A percentile compares a stretch with the other conserved stretches of the same genome.
Conservation (phyloP, 2,888 invertebrate genomes). For the Malachius bipustulatus region DNA sequence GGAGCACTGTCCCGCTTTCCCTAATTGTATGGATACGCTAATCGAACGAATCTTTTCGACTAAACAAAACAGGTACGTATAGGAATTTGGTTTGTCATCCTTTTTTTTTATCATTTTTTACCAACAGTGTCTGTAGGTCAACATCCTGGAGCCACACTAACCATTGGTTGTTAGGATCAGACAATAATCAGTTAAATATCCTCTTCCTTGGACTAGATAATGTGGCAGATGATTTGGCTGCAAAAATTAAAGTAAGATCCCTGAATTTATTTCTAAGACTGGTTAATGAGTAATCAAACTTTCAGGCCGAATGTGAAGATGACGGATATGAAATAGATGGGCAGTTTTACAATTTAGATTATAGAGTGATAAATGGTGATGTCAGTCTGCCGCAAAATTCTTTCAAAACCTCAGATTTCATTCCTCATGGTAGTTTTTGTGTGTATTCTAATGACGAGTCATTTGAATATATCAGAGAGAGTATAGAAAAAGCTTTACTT, state of each 20-base stretch:
- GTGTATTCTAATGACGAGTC: slow-evolving; percentile 85
- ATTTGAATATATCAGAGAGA: slow-evolving; percentile 82
- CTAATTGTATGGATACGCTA: slow-evolving; percentile 68
- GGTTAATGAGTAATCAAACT: too few relatives aligned
- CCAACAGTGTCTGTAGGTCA: slow-evolving; percentile 36
- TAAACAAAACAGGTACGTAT: slow-evolving; percentile 47
- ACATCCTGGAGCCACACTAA: slow-evolving; percentile 52
- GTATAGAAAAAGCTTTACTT: slow-evolving; percentile 80
- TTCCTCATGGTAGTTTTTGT: slow-evolving; percentile 83
- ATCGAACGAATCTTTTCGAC: slow-evolving; percentile 59
- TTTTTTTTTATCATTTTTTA: too few relatives aligned
- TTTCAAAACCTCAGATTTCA: slow-evolving; percentile 73
- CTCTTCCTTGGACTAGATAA: slow-evolving; percentile 80
- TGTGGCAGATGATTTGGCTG: slow-evolving; percentile 75
- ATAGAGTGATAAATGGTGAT: slow-evolving; percentile 78
- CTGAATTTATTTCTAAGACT: too few relatives aligned
- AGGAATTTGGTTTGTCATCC: too few relatives aligned
- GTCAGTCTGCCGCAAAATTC: slow-evolving; percentile 68
- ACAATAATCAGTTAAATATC: slow-evolving; percentile 69
- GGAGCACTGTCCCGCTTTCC: slow-evolving; percentile 86
- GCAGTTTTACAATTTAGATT: slow-evolving; percentile 70
- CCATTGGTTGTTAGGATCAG: slow-evolving; percentile 52
- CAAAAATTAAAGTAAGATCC: slow-evolving; percentile 56
- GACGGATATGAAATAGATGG: slow-evolving; percentile 76
- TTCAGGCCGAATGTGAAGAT: slow-evolving; percentile 71